phyloP scores from a whole-genome alignment of 1,140 invertebrate genomes.

The Nephila pilipes region DNA sequence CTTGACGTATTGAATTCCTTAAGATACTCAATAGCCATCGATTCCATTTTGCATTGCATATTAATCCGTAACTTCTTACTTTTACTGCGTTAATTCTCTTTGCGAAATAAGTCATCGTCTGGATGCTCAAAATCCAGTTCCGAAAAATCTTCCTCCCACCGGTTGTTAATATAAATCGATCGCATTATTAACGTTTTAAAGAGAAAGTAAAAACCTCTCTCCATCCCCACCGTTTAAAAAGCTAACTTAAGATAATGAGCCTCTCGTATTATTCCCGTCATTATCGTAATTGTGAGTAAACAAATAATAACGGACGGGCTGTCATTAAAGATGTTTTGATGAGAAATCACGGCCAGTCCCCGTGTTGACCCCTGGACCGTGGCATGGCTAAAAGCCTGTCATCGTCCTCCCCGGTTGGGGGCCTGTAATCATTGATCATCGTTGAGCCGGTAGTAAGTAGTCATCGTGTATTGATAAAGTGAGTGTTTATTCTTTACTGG shows the following conservation, averaged over 20 bases:
- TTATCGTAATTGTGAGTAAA: conserved; percentile 57
- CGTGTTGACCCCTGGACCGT: background rate
- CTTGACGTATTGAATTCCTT: too few species aligned
- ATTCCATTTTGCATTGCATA: too few species aligned
- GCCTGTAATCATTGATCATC: conserved; percentile 28
- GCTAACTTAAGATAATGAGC: conserved; percentile 20
- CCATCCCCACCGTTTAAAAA: background rate
- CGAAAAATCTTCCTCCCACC: background rate
- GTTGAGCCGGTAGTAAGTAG: background rate
- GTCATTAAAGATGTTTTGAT: background rate
- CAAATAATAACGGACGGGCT: background rate
- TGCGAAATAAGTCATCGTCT: too few species aligned
- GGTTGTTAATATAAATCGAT: background rate
- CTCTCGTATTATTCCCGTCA: conserved; percentile 13
- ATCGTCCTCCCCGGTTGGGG: background rate
- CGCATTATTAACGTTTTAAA: background rate
- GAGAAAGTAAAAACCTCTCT: background rate
- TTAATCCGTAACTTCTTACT: too few species aligned
- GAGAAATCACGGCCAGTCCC: background rate
- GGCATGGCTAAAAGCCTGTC: background rate
- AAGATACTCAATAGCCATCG: too few species aligned
- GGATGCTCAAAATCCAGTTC: background rate
- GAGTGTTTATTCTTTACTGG: conserved; percentile 1
- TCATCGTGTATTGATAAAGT: conserved; percentile 30
- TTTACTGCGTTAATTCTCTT: too few species aligned